phyloP scores from a whole-genome alignment of 2,797 vertebrate species.

The Trematomus bernacchii region DNA sequence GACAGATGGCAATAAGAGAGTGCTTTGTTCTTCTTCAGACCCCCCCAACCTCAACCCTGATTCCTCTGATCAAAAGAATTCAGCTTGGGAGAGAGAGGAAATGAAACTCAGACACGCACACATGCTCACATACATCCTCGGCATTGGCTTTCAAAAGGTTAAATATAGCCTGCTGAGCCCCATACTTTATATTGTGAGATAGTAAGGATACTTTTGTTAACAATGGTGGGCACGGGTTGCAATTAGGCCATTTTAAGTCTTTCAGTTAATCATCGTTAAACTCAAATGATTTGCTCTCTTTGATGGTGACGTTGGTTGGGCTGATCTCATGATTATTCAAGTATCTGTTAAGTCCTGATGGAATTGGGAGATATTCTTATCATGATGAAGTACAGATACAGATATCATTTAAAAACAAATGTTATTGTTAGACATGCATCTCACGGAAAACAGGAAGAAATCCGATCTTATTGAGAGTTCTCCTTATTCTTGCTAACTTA shows the following conservation, averaged over 20 bases:
- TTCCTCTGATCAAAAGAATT: constrained; percentile 72
- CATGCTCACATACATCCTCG: constrained; percentile 15
- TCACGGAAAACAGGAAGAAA: too few relatives aligned
- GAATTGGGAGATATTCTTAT: constrained; percentile 10
- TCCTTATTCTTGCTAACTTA: too few relatives aligned
- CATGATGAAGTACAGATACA: neutral
- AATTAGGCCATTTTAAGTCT: neutral
- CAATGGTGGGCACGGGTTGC: constrained; percentile 24
- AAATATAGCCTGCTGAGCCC: constrained; percentile 72
- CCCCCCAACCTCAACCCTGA: constrained; percentile 33
- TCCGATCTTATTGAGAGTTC: too few relatives aligned
- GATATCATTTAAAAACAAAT: neutral
- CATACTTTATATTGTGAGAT: constrained; percentile 34
- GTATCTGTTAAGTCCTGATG: neutral
- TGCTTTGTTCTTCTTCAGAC: constrained; percentile 67
- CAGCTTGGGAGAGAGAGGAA: constrained; percentile 64
- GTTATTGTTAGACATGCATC: neutral
- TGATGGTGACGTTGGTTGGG: constrained; percentile 3
- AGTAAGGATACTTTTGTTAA: constrained; percentile 14
- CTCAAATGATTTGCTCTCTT: constrained; percentile 28
- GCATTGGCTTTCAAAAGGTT: constrained; percentile 40
- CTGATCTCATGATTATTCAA: constrained; percentile 31
- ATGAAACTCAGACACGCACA: constrained; percentile 40
- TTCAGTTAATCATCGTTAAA: constrained; percentile 33
- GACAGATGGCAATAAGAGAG: constrained; percentile 51